phyloP scores from a whole-genome alignment of 2,888 invertebrate species.

The Nymphalis urticae region DNA sequence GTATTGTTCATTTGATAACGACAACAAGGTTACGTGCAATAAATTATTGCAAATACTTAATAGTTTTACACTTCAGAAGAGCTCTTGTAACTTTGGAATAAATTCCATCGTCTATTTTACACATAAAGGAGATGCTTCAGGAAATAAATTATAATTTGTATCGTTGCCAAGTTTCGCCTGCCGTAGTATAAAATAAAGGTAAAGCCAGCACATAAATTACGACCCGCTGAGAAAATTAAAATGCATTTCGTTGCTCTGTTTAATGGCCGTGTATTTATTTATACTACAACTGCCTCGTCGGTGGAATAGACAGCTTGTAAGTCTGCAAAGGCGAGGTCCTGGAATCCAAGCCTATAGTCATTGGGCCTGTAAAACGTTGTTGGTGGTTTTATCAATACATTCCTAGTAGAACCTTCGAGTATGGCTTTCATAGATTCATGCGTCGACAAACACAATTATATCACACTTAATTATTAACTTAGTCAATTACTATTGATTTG shows the following conservation, averaged over 20 bases:
- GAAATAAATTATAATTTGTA: constrained; percentile 42
- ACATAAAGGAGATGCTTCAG: constrained; percentile 23
- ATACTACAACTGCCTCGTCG: background rate
- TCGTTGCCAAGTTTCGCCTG: constrained; percentile 38
- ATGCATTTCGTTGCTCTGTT: constrained; percentile 42
- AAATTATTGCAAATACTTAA: background rate
- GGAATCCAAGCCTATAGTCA: too few relatives aligned
- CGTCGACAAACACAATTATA: too few relatives aligned
- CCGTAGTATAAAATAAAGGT: constrained; percentile 32
- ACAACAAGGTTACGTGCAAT: background rate
- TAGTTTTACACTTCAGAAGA: constrained; percentile 2
- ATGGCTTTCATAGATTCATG: too few relatives aligned
- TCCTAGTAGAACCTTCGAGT: too few relatives aligned
- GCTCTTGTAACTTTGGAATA: constrained; percentile 7
- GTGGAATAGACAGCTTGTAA: too few relatives aligned
- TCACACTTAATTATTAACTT: too few relatives aligned
- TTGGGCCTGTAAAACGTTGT: too few relatives aligned
- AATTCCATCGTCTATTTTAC: constrained; percentile 10
- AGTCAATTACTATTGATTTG: too few relatives aligned
- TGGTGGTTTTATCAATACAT: too few relatives aligned
- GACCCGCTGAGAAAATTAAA: constrained; percentile 45
- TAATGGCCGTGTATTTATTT: constrained; percentile 36
- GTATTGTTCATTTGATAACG: too few relatives aligned
- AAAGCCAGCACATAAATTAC: constrained; percentile 42
- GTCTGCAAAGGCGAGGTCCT: too few relatives aligned